A percentile compares a stretch with the other conserved stretches of the same genome.
These are phyloP conservation scores for Pachyrhynchus sulphureomaculatus DNA, from an alignment of 1,140 invertebrate genomes.

Conservation along the genomic window DNA sequence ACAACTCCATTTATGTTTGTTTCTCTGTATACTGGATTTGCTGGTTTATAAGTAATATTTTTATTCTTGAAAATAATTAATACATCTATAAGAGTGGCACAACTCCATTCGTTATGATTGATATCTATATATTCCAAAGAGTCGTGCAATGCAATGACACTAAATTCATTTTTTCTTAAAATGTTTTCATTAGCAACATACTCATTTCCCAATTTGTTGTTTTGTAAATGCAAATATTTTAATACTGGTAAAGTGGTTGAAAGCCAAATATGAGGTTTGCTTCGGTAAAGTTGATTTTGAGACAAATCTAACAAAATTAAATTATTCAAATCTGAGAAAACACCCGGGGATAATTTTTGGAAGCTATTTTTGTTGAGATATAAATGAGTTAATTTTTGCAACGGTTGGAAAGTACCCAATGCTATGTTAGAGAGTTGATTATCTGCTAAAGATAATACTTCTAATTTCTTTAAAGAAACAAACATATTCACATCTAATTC, in stretches of 20 bases:
- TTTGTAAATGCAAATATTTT: constrained; percentile 4
- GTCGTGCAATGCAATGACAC: background rate
- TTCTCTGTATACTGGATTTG: background rate
- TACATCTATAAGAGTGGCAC: constrained; percentile 6
- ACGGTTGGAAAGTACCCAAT: background rate
- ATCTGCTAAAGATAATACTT: constrained; percentile 4
- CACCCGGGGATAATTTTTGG: constrained; percentile 5
- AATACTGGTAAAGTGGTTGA: background rate
- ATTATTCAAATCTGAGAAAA: constrained; percentile 4
- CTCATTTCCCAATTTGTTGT: constrained; percentile 11
- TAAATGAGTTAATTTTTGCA: constrained; percentile 11
- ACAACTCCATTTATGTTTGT: constrained; percentile 15
- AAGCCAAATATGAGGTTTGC: constrained; percentile 8
- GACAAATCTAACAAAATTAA: constrained; percentile 10
- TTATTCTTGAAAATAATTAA: background rate
- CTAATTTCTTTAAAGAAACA: background rate
- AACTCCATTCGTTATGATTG: constrained; percentile 14
- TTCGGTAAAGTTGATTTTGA: constrained; percentile 1
- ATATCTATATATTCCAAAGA: constrained; percentile 5
- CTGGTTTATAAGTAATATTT: constrained; percentile 10
- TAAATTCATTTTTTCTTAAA: constrained; percentile 1
- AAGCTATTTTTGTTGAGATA: constrained; percentile 13
- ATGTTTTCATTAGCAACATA: background rate
- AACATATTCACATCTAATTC: background rate
- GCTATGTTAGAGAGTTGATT: background rate